These are phyloP conservation scores for Tenebrio molitor DNA, from an alignment of 1,140 invertebrate genomes.

Conservation along the genomic window DNA sequence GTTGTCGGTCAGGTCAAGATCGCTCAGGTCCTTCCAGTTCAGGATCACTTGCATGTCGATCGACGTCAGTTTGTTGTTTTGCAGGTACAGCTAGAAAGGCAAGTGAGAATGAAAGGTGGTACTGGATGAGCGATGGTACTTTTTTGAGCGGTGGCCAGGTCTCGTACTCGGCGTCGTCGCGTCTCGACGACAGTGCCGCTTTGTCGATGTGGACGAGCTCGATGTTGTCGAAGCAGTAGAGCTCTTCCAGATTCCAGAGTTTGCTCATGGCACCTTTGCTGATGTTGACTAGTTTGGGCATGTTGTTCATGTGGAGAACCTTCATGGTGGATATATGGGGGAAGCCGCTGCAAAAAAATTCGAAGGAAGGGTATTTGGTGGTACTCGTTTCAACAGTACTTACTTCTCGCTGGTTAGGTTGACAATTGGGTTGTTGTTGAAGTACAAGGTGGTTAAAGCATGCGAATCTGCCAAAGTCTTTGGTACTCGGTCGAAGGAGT, in stretches of 20 bases:
- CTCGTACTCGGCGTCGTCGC: constrained; percentile 67
- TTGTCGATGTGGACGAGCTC: constrained; percentile 71
- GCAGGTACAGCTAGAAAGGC: constrained; percentile 72
- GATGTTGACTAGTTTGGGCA: constrained; percentile 72
- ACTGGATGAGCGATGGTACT: constrained; percentile 61
- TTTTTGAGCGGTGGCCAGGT: constrained; percentile 74
- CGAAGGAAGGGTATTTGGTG: background rate
- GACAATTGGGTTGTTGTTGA: constrained; percentile 79
- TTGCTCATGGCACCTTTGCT: constrained; percentile 69
- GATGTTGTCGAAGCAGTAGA: constrained; percentile 73
- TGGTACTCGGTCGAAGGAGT: constrained; percentile 74
- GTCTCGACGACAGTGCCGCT: constrained; percentile 67
- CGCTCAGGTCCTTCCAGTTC: constrained; percentile 76
- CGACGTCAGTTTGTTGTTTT: constrained; percentile 76
- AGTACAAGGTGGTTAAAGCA: constrained; percentile 72
- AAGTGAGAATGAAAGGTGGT: constrained; percentile 4
- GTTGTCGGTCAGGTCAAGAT: constrained; percentile 77
- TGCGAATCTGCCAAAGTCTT: constrained; percentile 71
- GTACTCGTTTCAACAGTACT: constrained; percentile 1
- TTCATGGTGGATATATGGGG: constrained; percentile 72
- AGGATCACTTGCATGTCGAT: constrained; percentile 72
- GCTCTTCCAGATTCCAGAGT: constrained; percentile 68
- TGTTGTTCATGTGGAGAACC: constrained; percentile 75
- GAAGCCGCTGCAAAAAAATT: constrained; percentile 70
- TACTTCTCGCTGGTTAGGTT: constrained; percentile 67